Evolutionary conservation across 1,140 invertebrate species (phyloP).

Genomic region (Thalassaphorura encarpata): DNA sequence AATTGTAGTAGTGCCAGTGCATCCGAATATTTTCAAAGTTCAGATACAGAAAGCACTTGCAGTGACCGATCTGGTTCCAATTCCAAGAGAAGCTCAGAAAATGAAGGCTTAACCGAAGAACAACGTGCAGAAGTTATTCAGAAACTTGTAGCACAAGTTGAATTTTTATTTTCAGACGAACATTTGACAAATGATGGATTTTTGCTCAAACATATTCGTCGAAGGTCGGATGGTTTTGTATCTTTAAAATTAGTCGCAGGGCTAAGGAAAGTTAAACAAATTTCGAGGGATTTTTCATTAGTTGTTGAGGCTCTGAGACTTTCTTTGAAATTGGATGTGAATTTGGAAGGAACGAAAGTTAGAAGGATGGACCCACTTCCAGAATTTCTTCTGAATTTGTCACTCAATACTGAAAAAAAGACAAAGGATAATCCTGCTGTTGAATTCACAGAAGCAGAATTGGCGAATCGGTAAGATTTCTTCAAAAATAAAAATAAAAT

Average conservation of each 20-base stretch:
- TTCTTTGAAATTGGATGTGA: constrained; percentile 76
- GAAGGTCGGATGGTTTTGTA: constrained; percentile 91
- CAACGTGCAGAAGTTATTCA: constrained; percentile 50
- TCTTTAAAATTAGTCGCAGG: constrained; percentile 87
- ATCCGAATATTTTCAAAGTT: too few relatives aligned
- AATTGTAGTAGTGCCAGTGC: too few relatives aligned
- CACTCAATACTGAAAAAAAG: constrained; percentile 37
- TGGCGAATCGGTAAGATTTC: too few relatives aligned
- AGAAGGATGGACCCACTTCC: constrained; percentile 72
- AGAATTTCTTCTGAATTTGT: constrained; percentile 79
- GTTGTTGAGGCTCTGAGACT: constrained; percentile 35
- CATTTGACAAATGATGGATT: constrained; percentile 93
- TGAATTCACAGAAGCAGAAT: too few relatives aligned
- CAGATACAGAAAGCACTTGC: too few relatives aligned
- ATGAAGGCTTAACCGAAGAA: too few relatives aligned
- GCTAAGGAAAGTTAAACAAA: constrained; percentile 81
- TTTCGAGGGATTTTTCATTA: constrained; percentile 86
- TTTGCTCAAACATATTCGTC: constrained; percentile 80
- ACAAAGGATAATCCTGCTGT: constrained; percentile 16
- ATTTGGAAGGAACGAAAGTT: constrained; percentile 83
- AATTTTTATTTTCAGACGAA: constrained; percentile 89
- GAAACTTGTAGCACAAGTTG: constrained; percentile 70
- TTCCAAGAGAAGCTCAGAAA: too few relatives aligned
- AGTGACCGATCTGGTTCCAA: too few relatives aligned
- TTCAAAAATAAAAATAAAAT: too few relatives aligned